phyloP scores from a whole-genome alignment of 2,888 invertebrate genomes.

The Cosmia pyralina region DNA sequence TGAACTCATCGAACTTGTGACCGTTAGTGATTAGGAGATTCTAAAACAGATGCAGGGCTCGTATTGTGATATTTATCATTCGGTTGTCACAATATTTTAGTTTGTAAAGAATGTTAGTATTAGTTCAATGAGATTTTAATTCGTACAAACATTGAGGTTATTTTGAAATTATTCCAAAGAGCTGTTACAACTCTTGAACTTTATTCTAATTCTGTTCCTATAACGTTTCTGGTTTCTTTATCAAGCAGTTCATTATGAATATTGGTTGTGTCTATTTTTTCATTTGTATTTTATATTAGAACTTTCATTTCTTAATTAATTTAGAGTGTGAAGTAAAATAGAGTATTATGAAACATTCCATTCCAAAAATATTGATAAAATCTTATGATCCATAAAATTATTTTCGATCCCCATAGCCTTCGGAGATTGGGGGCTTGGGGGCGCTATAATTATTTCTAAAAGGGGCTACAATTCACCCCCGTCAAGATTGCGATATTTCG shows the following conservation, averaged over 20 bases:
- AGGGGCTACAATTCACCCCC: conserved; percentile 61
- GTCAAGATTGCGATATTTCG: conserved; percentile 44
- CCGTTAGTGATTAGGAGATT: conserved; percentile 71
- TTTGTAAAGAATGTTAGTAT: conserved; percentile 46
- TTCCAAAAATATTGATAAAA: conserved; percentile 41
- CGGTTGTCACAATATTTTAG: conserved; percentile 75
- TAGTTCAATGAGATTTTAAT: conserved; percentile 53
- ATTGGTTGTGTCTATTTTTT: conserved; percentile 34
- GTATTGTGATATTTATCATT: conserved; percentile 78
- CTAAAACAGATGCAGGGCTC: conserved; percentile 76
- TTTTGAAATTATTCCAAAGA: conserved; percentile 72
- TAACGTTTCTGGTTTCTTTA: conserved; percentile 2
- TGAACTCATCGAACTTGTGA: conserved; percentile 73
- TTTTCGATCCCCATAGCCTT: conserved; percentile 31
- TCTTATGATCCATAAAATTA: conserved; percentile 40
- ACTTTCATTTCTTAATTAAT: conserved; percentile 30
- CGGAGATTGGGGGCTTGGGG: conserved; percentile 24
- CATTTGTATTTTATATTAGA: background rate
- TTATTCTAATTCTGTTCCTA: conserved; percentile 44
- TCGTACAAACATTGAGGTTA: conserved; percentile 63
- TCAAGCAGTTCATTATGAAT: conserved; percentile 26
- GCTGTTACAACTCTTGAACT: conserved; percentile 63
- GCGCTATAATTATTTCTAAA: conserved; percentile 41
- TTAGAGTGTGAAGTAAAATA: conserved; percentile 36
- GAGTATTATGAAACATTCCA: conserved; percentile 58